Evolutionary conservation across 35 echinoderm and acorn worm species (phyloP).

Genomic region (Ophioderma brevispina): DNA sequence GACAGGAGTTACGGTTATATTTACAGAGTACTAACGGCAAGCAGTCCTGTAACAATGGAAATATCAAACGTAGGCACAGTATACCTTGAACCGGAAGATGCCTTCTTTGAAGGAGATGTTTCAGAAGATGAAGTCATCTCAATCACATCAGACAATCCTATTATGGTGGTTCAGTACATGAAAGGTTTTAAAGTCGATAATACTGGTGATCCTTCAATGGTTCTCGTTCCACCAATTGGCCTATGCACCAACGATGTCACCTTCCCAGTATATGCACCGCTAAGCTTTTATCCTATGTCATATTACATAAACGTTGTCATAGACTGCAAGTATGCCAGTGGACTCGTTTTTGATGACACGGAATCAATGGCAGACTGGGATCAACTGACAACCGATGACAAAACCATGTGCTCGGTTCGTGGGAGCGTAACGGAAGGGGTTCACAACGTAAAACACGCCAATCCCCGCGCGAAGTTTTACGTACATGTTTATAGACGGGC

Average conservation of each 20-base stretch:
- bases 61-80: neutral
- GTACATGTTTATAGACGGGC: neutral
- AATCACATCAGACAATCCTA: neutral
- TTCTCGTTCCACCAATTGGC: neutral
- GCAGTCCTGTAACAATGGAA: neutral
- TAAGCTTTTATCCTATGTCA: neutral
- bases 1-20: neutral
- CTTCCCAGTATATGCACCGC: neutral
- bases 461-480: neutral
- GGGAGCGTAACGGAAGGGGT: neutral
- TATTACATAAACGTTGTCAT: neutral
- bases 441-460: neutral
- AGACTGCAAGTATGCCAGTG: neutral
- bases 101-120: neutral
- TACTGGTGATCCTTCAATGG: neutral
- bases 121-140: neutral
- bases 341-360: neutral
- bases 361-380: too few species aligned
- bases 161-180: neutral
- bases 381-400: neutral
- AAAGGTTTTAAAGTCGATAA: neutral
- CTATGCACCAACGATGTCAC: neutral
- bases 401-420: neutral
- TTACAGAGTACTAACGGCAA: neutral
- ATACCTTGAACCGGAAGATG: neutral